Evolutionary conservation across 1,140 invertebrate species (phyloP).

Genomic region (Penaeus vannamei): DNA sequence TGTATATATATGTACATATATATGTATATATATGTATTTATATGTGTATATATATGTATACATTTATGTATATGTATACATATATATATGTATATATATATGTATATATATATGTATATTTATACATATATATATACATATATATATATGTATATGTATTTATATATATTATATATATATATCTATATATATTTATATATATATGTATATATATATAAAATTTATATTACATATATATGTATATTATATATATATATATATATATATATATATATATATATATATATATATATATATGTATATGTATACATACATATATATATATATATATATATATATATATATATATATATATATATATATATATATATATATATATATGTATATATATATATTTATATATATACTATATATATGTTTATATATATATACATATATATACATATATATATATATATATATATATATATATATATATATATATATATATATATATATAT

Average conservation of each 20-base stretch:
- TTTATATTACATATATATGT: too few relatives aligned
- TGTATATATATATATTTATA: too few relatives aligned
- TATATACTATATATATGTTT: too few relatives aligned
- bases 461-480: not conserved
- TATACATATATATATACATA: too few relatives aligned
- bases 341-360: too few relatives aligned
- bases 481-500: not conserved
- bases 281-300: not conserved
- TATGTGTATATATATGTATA: too few relatives aligned
- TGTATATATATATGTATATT: not conserved
- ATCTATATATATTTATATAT: not conserved
- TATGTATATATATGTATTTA: not conserved
- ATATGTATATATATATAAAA: conserved; percentile 3
- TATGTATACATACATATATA: too few relatives aligned
- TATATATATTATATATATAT: too few relatives aligned
- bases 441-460: not conserved
- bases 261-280: not conserved
- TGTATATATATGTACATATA: not conserved
- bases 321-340: too few relatives aligned
- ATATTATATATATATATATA: not conserved
- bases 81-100: not conserved
- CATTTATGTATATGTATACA: too few relatives aligned
- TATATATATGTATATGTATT: not conserved
- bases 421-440: not conserved
- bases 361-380: too few relatives aligned